Conservation (phyloP, 2,888 invertebrate genomes). For the Dolichopus griseipennis region DNA sequence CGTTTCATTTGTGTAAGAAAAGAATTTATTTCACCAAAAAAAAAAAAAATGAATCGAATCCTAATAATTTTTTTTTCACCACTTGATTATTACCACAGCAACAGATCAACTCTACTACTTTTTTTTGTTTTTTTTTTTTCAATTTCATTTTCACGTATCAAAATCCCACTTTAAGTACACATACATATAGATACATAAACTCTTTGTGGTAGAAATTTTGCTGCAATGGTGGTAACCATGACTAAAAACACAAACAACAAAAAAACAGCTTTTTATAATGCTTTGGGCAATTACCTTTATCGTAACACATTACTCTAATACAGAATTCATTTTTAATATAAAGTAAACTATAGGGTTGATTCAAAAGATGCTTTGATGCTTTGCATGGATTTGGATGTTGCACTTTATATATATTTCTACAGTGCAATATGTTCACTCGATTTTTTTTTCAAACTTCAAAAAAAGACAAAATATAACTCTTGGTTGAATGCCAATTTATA, state of each 20-base stretch:
- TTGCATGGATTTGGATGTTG: too few species aligned
- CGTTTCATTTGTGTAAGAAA: background rate
- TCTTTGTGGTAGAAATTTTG: too few species aligned
- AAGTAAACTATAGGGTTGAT: too few species aligned
- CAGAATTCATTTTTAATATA: too few species aligned
- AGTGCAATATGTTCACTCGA: background rate
- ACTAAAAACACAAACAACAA: background rate
- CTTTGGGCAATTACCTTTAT: background rate
- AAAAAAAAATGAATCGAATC: background rate
- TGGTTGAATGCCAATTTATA: conserved; percentile 4
- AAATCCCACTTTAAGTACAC: too few species aligned
- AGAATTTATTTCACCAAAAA: too few species aligned
- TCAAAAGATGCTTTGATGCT: too few species aligned
- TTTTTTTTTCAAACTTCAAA: background rate
- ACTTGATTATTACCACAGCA: background rate
- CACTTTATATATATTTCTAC: too few species aligned
- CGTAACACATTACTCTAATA: background rate
- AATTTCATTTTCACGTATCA: background rate
- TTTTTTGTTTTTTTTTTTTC: background rate
- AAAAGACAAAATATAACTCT: background rate
- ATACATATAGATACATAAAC: too few species aligned
- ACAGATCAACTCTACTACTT: background rate
- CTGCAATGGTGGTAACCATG: too few species aligned
- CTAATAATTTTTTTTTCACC: background rate
- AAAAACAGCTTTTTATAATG: background rate